Evolutionary conservation across 2,888 invertebrate genomes (phyloP), one percentile per base, ranked within the genome.

Genomic region (Erebia palarica): DNA sequence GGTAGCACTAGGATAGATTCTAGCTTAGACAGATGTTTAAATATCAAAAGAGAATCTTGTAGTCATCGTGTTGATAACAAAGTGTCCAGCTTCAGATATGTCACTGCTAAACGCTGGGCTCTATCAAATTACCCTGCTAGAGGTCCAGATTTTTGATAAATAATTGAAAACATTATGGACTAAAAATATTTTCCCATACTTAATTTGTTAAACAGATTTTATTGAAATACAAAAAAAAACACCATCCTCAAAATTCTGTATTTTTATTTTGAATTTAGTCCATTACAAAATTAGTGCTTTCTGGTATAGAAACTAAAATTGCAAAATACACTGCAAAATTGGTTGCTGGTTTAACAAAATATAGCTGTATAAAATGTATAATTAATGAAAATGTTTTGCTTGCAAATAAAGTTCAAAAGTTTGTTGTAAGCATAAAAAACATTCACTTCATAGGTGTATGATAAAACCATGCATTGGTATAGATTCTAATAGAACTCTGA

Each of bases 91-190:
- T 58, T 60, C 60, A 69, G 64, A 68, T 70, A 51, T 70, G 64
- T 79, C 72, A 79, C 79, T 67, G 82, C 81, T 53, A 86, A 83
- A 74, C 81, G 86, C 57, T 92, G 92, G 92, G 84, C 90, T 44
- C 68, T 91, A 66, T 81, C 86, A 13, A 81, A 79, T 69, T 79
- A 81, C 68, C 83, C 84, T 14, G 72, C 77, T 3, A 82, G 79
- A 72, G 91, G 91, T 10, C 92, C 92, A 27, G 92, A 92, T 76
- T 92, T 91, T 78, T 91, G 78, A 81, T 9, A 21, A 21, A 7
- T 42, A 47, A 18, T 2, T 13, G 7, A 47, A 0, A 47, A 9
- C 8, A 11, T 21, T 10, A 5, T 58, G 13, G 18, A 1, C 3
- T 27, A 27, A 27, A 21, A 27, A 27, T 27, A 3, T 27, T 27